A percentile compares a stretch with the other conserved stretches of the same genome.
Conservation (phyloP, 2,888 invertebrate species). For the Chydorus sphaericus region DNA sequence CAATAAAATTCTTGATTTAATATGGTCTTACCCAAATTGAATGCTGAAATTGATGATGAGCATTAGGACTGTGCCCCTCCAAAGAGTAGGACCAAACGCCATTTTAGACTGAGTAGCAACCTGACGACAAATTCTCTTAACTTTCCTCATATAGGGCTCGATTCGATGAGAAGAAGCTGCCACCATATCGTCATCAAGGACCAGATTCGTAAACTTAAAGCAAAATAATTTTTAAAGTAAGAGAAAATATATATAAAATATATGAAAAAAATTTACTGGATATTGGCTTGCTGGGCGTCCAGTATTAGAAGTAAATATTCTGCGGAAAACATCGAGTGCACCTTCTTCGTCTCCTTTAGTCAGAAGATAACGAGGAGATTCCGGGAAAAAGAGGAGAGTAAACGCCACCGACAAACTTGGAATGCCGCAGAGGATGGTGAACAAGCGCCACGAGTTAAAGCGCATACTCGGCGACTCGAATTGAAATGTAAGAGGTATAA, state of each 20-base stretch:
- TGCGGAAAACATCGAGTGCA: slow-evolving; percentile 63
- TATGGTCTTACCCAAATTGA: slow-evolving; percentile 59
- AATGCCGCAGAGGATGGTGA: slow-evolving; percentile 70
- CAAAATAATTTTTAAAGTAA: background rate
- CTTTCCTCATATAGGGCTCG: background rate
- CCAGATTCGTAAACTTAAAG: slow-evolving; percentile 30
- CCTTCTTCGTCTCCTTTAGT: slow-evolving; percentile 62
- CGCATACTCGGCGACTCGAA: slow-evolving; percentile 49
- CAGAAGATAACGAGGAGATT: slow-evolving; percentile 79
- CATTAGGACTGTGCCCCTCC: slow-evolving; percentile 67
- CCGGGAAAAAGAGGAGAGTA: slow-evolving; percentile 66
- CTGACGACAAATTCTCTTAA: slow-evolving; percentile 25
- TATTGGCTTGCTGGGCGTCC: slow-evolving; percentile 41
- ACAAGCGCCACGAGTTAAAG: slow-evolving; percentile 86
- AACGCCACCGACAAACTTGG: slow-evolving; percentile 77
- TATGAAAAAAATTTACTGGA: slow-evolving; percentile 48
- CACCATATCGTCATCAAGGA: slow-evolving; percentile 25
- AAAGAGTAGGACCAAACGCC: slow-evolving; percentile 67
- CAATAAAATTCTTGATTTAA: slow-evolving; percentile 9
- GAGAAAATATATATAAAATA: no score
- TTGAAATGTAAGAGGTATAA: slow-evolving; percentile 55
- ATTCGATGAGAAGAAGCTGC: background rate
- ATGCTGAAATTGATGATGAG: slow-evolving; percentile 83
- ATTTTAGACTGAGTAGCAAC: slow-evolving; percentile 44
- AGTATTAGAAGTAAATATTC: slow-evolving; percentile 68